A percentile compares a stretch with the other conserved stretches of the same genome.
Conservation (phyloP, 2,888 invertebrate genomes). For the Troglohyphantes excavatus region DNA sequence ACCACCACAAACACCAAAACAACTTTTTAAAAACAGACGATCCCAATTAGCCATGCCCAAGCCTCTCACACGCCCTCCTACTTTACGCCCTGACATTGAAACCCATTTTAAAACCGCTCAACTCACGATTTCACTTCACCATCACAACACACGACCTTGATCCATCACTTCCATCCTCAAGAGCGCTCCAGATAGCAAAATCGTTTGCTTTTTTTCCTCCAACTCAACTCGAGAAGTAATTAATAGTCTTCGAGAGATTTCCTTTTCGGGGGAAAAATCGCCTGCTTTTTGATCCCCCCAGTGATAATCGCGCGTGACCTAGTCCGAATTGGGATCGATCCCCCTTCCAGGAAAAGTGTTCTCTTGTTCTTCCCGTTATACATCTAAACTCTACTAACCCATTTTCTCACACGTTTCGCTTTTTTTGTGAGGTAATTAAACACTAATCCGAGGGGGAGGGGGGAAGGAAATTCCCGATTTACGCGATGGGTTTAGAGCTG, state of each 20-base stretch:
- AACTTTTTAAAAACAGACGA: not conserved
- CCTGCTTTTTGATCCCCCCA: conserved; percentile 3
- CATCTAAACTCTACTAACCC: conserved; percentile 49
- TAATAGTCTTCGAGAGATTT: not conserved
- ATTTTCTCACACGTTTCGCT: conserved; percentile 20
- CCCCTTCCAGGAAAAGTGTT: not conserved
- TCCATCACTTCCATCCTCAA: conserved; percentile 28
- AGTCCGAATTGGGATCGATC: conserved; percentile 35
- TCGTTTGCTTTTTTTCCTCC: not conserved
- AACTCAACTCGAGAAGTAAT: conserved; percentile 26
- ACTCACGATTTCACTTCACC: not conserved
- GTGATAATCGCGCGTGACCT: conserved; percentile 49
- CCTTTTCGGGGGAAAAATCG: not conserved
- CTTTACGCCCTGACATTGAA: conserved; percentile 26
- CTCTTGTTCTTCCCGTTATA: not conserved
- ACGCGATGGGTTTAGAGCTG: not conserved
- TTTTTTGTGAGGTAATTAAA: conserved; percentile 2
- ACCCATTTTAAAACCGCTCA: conserved; percentile 44
- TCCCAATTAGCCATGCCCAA: not conserved
- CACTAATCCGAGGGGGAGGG: not conserved
- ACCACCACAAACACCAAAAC: too few species aligned
- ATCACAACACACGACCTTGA: conserved; percentile 46
- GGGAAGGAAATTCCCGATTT: not conserved
- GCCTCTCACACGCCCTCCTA: not conserved
- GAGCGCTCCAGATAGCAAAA: not conserved